Base-by-base conservation (phyloP, 2,888 invertebrate species). In the Ichneumon xanthorius region DNA sequence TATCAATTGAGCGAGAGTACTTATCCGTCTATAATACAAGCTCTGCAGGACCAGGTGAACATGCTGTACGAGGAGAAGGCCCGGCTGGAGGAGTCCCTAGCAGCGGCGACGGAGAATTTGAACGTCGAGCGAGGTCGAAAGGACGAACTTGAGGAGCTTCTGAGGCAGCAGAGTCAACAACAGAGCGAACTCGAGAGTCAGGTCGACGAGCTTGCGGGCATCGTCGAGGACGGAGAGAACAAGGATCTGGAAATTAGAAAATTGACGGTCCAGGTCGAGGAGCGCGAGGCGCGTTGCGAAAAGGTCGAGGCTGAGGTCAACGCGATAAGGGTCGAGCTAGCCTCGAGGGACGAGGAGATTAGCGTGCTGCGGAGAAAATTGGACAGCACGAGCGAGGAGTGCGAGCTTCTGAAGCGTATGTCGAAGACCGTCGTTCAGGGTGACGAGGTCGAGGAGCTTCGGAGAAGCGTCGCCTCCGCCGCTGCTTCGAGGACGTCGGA, bases 161-260 rank as follows among this genome's bases (percentile, higher is more conserved):
- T 63, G 33, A 33, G 45, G 11, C 50, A 37, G 5, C 61, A 63
- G 30, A 58, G 55, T 19, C 75, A 37, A 7, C 67, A 55, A 33
- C 37, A 48, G 19, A 67, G 65, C 6, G 55, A 45, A 19, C 9
- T 45, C 9, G 72, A 77, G 45, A 55, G 26, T 2, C 78, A 76
- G 22, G 30, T 70, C 5, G 55, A 78, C 2, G 48, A 71, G 14
- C 16, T 67, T 40, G 70, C 11, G 22, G 67, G 63, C 16, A 33
- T 63, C 5, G 33, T 63, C 30, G 63, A 9, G 30, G 63, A 6
- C 1, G 30, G 11, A 80, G 95, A 94, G 80, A 95, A 95, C 77
- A 97, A 97, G 92, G 97, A 97, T 90, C 92, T 96, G 67, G 97
- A 97, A 93, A 96, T 97, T 88, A 96, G 97, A 11, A 96, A 96